Percentiles rank a stretch among this genome's conserved stretches.
phyloP scores from a whole-genome alignment of 2,113 vertebrate genomes.

The Pseudorectes ferrugineus region DNA sequence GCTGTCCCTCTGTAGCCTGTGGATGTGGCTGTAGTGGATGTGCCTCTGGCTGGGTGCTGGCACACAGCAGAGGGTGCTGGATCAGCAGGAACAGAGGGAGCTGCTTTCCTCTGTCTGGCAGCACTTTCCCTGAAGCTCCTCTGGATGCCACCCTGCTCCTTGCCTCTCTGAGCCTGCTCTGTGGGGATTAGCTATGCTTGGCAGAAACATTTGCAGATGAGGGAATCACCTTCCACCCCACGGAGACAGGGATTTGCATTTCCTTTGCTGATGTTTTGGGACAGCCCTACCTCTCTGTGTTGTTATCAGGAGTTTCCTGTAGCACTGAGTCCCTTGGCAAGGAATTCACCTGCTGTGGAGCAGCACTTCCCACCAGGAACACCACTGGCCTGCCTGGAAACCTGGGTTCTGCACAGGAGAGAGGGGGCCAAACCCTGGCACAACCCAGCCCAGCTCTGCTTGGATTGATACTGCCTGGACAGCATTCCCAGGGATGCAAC shows the following conservation, averaged over 20 bases:
- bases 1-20: neutral
- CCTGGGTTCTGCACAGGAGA: neutral
- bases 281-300: neutral
- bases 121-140: neutral
- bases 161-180: neutral
- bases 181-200: neutral
- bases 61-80: neutral
- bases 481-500: neutral
- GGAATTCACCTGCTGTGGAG: neutral
- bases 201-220: neutral
- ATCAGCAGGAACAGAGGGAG: neutral
- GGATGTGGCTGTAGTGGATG: neutral
- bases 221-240: neutral
- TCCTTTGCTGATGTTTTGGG: neutral
- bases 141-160: neutral
- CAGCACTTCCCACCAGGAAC: neutral
- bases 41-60: neutral
- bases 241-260: fast-evolving
- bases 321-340: neutral
- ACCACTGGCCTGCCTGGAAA: fast-evolving
- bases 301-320: neutral
- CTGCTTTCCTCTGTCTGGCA: neutral
- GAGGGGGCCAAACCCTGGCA: neutral
- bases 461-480: neutral
- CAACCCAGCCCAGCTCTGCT: neutral